Evolutionary conservation across 2,888 invertebrate genomes (phyloP), one percentile per base, ranked within the genome.

Genomic region (Lycaena phlaeas): DNA sequence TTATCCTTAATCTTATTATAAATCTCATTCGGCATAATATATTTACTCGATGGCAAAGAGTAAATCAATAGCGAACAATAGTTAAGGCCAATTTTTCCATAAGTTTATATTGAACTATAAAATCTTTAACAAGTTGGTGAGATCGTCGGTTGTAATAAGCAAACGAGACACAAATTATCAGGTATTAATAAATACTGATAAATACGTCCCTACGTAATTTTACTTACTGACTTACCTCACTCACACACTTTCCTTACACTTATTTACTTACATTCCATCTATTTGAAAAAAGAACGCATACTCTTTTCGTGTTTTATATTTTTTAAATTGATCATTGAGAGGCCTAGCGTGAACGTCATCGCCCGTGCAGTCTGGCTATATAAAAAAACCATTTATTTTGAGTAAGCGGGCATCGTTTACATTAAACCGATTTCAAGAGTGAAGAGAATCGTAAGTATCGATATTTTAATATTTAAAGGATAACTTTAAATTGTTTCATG

Each of bases 321-420:
- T 66, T 68, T 68, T 59, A 58, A 64, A 70, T 68, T 62, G 64
- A 62, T 59, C 54, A 48, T 43, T 49, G 47, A 44, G 50, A 52
- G 50, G 61, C 52, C 64, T 60, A 64, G 64, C 53, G 48, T 47
- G 53, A 58, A 58, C 67, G 62, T 65, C 68, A 64, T 59, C 64
- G 55, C 56, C 53, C 52, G 52, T 53, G 51, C 48, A 59, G 56
- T 52, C 55, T 52, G 64, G 59, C 60, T 54, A 57, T 57, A 68
- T 69, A 68, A 75, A 69, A 77, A 68, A 77, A 77, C n/a, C 76
- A 75, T 52, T 54, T 55, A 56, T 56, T 59, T 63, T 63, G 64
- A 61, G 66, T 74, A 56, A 57, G 56, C 57, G 51, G 43, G 51
- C 51, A 54, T 41, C 56, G 70, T 66, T 71, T 74, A 74, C 68